phyloP scores from a whole-genome alignment of 2,888 invertebrate genomes.

The Opisthograptis luteolata region DNA sequence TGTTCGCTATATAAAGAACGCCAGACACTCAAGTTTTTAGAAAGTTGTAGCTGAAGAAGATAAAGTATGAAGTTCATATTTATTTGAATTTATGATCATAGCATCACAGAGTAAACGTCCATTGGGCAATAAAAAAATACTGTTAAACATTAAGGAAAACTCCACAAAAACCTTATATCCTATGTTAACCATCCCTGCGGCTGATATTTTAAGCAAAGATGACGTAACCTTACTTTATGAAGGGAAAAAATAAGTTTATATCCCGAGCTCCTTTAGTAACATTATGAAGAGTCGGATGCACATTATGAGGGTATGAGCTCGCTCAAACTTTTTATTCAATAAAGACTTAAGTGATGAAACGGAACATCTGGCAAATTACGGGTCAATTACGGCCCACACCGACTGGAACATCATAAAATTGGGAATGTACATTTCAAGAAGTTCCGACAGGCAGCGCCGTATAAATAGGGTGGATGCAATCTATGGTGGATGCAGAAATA shows the following conservation, averaged over 20 bases:
- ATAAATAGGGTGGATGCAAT: no score
- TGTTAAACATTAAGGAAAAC: slow-evolving; percentile 28
- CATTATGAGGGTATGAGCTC: slow-evolving; percentile 53
- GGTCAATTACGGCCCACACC: slow-evolving; percentile 51
- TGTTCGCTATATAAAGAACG: no score
- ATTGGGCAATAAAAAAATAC: slow-evolving; percentile 27
- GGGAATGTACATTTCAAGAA: slow-evolving; percentile 48
- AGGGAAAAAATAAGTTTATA: slow-evolving; percentile 31
- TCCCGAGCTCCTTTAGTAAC: slow-evolving; percentile 31
- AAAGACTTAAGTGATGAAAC: slow-evolving; percentile 56
- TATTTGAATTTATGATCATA: slow-evolving; percentile 21
- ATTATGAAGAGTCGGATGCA: slow-evolving; percentile 44
- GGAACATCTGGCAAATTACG: slow-evolving; percentile 59
- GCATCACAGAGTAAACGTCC: slow-evolving; percentile 17
- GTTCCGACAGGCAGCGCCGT: slow-evolving; percentile 41
- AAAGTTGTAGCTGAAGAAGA: slow-evolving; percentile 3
- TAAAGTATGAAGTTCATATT: slow-evolving; percentile 16
- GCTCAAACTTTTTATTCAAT: slow-evolving; percentile 58
- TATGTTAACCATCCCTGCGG: slow-evolving; percentile 25
- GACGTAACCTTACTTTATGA: slow-evolving; percentile 30
- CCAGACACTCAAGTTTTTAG: no score
- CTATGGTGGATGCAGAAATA: no score
- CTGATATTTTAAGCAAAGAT: slow-evolving; percentile 28
- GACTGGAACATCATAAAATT: slow-evolving; percentile 50
- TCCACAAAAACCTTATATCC: slow-evolving; percentile 20